Evolutionary conservation across 2,797 vertebrate species (phyloP).

Genomic region (Spondyliosoma cantharus): DNA sequence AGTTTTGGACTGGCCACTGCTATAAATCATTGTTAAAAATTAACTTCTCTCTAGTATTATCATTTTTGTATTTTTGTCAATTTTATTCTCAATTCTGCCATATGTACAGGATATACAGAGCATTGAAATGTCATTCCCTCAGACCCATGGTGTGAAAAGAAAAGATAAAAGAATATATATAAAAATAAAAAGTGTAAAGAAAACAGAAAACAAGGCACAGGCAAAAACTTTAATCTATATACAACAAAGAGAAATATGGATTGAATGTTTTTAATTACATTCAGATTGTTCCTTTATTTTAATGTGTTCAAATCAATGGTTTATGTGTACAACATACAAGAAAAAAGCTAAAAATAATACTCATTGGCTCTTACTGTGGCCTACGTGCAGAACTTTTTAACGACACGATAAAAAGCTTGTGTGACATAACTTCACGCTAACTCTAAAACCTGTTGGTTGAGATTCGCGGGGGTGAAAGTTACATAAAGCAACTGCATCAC

Average conservation of each 20-base stretch:
- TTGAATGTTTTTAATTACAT: no score
- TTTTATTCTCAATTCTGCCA: no score
- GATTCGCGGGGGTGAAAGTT: slow-evolving; percentile 21
- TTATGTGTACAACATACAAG: background rate
- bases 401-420: background rate
- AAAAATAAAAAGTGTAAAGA: no score
- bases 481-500: background rate
- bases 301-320: background rate
- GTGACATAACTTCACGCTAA: background rate
- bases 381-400: background rate
- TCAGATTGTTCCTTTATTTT: no score
- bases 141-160: no score
- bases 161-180: no score
- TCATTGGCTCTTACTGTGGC: no score
- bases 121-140: no score
- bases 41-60: background rate
- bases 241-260: no score
- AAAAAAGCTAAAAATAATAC: background rate
- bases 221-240: no score
- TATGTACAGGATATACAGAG: no score
- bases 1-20: background rate
- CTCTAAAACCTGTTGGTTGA: slow-evolving; percentile 56
- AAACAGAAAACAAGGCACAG: no score
- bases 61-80: background rate
- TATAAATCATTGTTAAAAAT: background rate